Evolutionary conservation across 2,797 vertebrate genomes (phyloP).

Genomic region (Pteronotus mesoamericanus): DNA sequence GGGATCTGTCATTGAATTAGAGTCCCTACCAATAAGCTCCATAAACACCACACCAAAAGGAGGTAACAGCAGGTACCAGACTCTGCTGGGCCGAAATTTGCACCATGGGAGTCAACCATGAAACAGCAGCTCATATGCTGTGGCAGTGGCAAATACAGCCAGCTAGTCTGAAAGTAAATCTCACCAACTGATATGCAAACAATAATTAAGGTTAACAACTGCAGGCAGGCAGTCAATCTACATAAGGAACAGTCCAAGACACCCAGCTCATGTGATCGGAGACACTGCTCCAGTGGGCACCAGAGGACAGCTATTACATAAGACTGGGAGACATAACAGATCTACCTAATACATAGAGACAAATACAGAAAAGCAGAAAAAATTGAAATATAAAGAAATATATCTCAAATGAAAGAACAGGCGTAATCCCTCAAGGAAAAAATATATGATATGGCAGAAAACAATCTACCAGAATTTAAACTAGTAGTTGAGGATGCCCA

Average conservation of each 20-base stretch:
- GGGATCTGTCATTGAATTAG: too few relatives aligned
- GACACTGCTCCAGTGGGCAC: background rate
- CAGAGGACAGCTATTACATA: background rate
- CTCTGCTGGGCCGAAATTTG: background rate
- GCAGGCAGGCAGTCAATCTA: background rate
- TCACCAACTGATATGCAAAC: background rate
- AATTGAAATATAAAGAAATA: background rate
- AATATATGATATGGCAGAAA: background rate
- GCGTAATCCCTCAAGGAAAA: background rate
- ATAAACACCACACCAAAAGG: background rate
- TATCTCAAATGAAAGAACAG: background rate
- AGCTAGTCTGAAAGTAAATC: background rate
- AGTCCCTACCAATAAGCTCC: background rate
- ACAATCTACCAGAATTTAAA: background rate
- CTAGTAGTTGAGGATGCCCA: background rate
- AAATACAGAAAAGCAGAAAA: background rate
- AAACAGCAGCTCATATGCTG: background rate
- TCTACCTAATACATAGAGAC: background rate
- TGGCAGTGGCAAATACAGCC: background rate
- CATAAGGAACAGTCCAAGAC: background rate
- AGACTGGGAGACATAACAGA: background rate
- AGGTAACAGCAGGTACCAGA: background rate
- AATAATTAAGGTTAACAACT: background rate
- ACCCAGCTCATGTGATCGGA: background rate
- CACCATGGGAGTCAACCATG: background rate